Evolutionary conservation across 2,888 invertebrate species (phyloP), one percentile per base, ranked within the genome.

Genomic region (Scrobipalpa atriplicella): DNA sequence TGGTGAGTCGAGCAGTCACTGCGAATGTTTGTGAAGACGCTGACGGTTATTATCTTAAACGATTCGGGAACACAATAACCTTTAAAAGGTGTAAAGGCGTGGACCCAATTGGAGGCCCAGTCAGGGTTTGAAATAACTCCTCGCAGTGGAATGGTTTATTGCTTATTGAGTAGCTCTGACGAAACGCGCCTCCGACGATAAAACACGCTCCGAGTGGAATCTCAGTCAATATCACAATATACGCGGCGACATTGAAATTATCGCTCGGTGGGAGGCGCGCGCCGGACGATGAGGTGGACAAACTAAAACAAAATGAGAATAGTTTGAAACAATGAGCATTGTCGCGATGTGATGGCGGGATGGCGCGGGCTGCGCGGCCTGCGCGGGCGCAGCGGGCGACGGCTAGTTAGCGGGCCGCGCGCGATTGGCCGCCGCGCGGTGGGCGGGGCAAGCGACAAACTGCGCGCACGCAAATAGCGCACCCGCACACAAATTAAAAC

Each of bases 381-480:
- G 71, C 52, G 54, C 62, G 63, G 43, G 1, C 39, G 79, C 78
- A 75, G 78, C 78, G 78, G 83, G 83, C 80, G 79, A 79, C 72
- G 74, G 73, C 82, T 81, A 82, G 83, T 82, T 82, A 83, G 82
- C 83, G 81, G 71, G 72, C 69, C 73, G 79, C 77, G 78, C 78
- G 82, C 83, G 74, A 92, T 92, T 92, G 92, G 92, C 75, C 84
- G 81, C 77, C 79, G 80, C 78, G 75, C 77, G 82, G 83, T 80
- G 86, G 88, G 88, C 88, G 87, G 83, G 86, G 86, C 87, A 72
- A 75, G 83, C 87, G 86, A 86, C 89, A 86, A 87, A 87, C 89
- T 88, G 92, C 92, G 92, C 91, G 84, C 90, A 92, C 92, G 92
- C 92, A 92, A 91, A 90, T 91, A 90, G 89, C 91, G 88, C 90